These are phyloP conservation scores for Bicyclus anynana DNA, from an alignment of 1,140 invertebrate genomes.

Conservation along the genomic window DNA sequence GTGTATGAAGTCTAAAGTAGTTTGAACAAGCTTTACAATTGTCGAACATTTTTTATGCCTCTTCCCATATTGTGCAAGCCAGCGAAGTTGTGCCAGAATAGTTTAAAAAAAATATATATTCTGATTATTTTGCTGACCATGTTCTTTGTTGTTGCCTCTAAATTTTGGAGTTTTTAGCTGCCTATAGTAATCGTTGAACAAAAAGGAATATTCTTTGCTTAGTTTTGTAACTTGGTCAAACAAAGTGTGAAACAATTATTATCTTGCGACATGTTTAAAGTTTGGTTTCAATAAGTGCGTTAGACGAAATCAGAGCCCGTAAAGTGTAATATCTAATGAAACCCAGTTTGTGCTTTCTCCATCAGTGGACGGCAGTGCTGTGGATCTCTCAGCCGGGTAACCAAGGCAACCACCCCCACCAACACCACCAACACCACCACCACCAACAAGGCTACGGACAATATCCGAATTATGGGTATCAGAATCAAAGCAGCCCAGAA, in stretches of 20 bases:
- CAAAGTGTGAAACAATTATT: not conserved
- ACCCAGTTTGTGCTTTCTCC: conserved; percentile 70
- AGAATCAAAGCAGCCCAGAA: conserved; percentile 15
- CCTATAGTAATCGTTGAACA: too few relatives aligned
- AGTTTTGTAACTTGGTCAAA: not conserved
- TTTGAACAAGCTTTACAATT: too few relatives aligned
- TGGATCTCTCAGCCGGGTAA: conserved; percentile 17
- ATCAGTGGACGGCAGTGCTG: conserved; percentile 56
- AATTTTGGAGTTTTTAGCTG: too few relatives aligned
- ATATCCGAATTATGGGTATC: conserved; percentile 7
- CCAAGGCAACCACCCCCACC: conserved; percentile 7
- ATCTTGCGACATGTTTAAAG: not conserved
- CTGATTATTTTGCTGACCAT: too few relatives aligned
- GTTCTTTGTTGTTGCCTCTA: too few relatives aligned
- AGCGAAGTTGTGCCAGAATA: too few relatives aligned
- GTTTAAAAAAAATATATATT: too few relatives aligned
- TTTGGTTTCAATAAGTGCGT: conserved; percentile 47
- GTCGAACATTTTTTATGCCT: too few relatives aligned
- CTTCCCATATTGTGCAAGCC: too few relatives aligned
- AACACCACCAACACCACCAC: too few relatives aligned
- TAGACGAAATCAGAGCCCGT: conserved; percentile 71
- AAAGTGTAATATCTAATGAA: conserved; percentile 65
- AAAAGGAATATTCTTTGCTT: too few relatives aligned
- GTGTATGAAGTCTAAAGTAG: too few relatives aligned
- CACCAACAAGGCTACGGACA: conserved; percentile 12